phyloP scores from a whole-genome alignment of 2,113 vertebrate genomes.

The Rhinopomastus cyanomelas region DNA sequence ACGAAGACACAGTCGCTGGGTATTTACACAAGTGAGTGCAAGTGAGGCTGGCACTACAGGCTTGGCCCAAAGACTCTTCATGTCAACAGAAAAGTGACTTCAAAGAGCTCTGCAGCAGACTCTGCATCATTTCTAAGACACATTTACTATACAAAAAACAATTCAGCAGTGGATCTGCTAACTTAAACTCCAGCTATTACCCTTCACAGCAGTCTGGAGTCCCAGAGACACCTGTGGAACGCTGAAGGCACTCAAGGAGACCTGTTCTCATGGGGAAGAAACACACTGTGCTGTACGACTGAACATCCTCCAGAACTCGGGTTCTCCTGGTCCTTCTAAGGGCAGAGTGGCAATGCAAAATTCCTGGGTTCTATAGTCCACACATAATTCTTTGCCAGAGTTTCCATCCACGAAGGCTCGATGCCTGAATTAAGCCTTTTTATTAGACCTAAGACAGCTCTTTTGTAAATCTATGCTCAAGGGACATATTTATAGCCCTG shows the following conservation, averaged over 20 bases:
- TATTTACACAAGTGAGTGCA: neutral
- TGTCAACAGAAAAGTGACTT: neutral
- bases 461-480: neutral
- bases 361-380: neutral
- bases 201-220: neutral
- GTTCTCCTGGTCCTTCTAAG: neutral
- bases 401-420: neutral
- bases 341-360: neutral
- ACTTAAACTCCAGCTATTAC: neutral
- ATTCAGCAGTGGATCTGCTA: neutral
- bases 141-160: neutral
- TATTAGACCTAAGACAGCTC: neutral
- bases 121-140: neutral
- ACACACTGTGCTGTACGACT: neutral
- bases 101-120: neutral
- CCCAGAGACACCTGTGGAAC: neutral
- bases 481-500: neutral
- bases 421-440: neutral
- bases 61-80: neutral
- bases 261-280: neutral
- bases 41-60: neutral
- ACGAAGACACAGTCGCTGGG: neutral
- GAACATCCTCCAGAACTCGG: neutral
- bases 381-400: neutral
- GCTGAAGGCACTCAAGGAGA: neutral